A percentile compares a stretch with the other conserved stretches of the same genome.
Conservation (phyloP, 2,888 invertebrate species). For the Chaetogeoica ovagalla region DNA sequence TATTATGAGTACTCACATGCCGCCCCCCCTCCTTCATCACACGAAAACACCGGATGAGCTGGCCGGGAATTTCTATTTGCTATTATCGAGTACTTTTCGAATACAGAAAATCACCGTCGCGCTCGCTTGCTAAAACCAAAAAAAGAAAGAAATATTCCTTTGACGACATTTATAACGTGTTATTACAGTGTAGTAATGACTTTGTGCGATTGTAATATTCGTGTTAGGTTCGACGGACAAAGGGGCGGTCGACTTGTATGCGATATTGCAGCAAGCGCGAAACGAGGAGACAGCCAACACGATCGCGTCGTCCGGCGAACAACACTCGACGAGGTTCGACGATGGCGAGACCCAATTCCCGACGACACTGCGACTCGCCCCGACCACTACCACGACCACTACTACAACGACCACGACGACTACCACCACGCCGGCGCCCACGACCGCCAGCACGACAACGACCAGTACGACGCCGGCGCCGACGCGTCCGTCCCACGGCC, state of each 20-base stretch:
- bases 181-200: too few species aligned
- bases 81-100: too few species aligned
- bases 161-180: too few species aligned
- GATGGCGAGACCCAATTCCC: slow-evolving; percentile 63
- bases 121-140: too few species aligned
- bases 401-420: slow-evolving; percentile 54
- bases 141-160: too few species aligned
- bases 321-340: slow-evolving; percentile 61
- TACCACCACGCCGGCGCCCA: slow-evolving; percentile 49
- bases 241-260: slow-evolving; percentile 80
- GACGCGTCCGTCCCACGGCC: slow-evolving; percentile 6
- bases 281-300: slow-evolving; percentile 59
- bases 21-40: too few species aligned
- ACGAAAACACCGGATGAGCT: too few species aligned
- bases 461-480: slow-evolving; percentile 27
- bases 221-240: slow-evolving; percentile 66
- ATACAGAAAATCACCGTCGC: too few species aligned
- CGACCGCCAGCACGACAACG: slow-evolving; percentile 50
- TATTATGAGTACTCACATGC: too few species aligned
- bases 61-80: too few species aligned
- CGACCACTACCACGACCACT: slow-evolving; percentile 57
- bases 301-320: slow-evolving; percentile 56
- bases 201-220: too few species aligned
- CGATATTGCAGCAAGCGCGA: slow-evolving; percentile 71
- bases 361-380: slow-evolving; percentile 61